These are phyloP conservation scores for Andrena haemorrhoa DNA, from an alignment of 2,888 invertebrate species.

Conservation along the genomic window DNA sequence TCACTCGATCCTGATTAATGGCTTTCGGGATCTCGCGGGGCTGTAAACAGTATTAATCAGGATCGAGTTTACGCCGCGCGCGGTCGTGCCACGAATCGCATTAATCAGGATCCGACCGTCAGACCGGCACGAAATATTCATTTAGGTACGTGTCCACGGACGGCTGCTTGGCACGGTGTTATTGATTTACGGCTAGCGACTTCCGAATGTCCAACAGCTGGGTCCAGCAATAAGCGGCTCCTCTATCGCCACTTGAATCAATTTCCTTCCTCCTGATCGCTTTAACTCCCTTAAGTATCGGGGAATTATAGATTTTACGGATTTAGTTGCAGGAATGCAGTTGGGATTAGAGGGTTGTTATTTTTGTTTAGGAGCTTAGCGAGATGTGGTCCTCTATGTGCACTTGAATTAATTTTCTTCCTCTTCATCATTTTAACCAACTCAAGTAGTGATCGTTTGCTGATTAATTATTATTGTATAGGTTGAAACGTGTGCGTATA, in stretches of 20 bases:
- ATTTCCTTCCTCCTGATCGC: neutral
- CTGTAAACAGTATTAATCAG: slow-evolving; percentile 80
- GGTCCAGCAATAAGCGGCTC: slow-evolving; percentile 44
- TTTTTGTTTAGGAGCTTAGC: neutral
- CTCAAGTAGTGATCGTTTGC: neutral
- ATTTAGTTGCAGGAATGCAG: neutral
- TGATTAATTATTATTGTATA: slow-evolving; percentile 3
- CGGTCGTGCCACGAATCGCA: slow-evolving; percentile 70
- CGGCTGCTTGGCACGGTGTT: slow-evolving; percentile 36
- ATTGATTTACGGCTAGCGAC: slow-evolving; percentile 71
- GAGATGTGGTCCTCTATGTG: neutral
- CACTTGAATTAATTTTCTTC: neutral
- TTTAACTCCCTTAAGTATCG: neutral
- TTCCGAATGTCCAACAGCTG: slow-evolving; percentile 66
- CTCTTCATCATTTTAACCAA: neutral
- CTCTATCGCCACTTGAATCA: slow-evolving; percentile 23
- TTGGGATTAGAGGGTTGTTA: neutral
- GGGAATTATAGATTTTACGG: neutral
- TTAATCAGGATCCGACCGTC: slow-evolving; percentile 74
- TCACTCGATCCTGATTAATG: slow-evolving; percentile 79
- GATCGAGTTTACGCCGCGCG: slow-evolving; percentile 75
- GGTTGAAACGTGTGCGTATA: neutral
- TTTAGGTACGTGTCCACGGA: slow-evolving; percentile 64
- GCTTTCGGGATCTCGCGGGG: slow-evolving; percentile 65
- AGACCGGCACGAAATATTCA: slow-evolving; percentile 69